Evolutionary conservation across 1,140 invertebrate genomes (phyloP), one percentile per base, ranked within the genome.

Genomic region (Ips nitidus): DNA sequence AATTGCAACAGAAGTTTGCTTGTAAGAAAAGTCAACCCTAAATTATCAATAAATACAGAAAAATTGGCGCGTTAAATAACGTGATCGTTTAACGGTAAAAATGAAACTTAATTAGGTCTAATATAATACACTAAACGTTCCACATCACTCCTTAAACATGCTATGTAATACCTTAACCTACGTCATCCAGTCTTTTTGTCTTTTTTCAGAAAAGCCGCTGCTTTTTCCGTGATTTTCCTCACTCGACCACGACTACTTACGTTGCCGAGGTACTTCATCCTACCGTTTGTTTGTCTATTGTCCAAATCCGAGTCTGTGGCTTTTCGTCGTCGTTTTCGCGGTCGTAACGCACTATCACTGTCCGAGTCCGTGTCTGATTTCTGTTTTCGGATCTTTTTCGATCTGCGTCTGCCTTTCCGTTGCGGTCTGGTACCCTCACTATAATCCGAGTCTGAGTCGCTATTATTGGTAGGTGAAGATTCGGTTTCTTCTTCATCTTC

Each of bases 211-310:
- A 78, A 68, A 5, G 78, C 90, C 40, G 88, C 83, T 41, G 90
- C 91, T 77, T 91, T 87, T 40, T 91, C 86, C 3, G 92, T 94
- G 62, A 94, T 86, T 81, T 90, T 92, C 40, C 93, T 86, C 47
- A 95, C 86, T 45, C 94, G 84, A 3, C 94, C 94, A 42, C 94
- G 84, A 75, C 92, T 94, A 80, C 93, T 95, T 43, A 92, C 84
- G 82, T 86, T 85, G 73, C 89, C 84, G 75, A 85, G 75, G 67
- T 83, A 81, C 75, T 81, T 79, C 78, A 60, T 69, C 63, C 56
- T 66, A 57, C 42, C 75, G 69, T 67, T 75, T 45, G 37, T 42
- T 52, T 53, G n/a, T 45, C 45, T 53, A 50, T 37, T 41, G 22
- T 60, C 62, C 4, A 7, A 3, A 50, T 71, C 63, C 3, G 56